These are phyloP conservation scores for Trypoxylon attenuatum DNA, from an alignment of 2,888 invertebrate species.

Conservation along the genomic window DNA sequence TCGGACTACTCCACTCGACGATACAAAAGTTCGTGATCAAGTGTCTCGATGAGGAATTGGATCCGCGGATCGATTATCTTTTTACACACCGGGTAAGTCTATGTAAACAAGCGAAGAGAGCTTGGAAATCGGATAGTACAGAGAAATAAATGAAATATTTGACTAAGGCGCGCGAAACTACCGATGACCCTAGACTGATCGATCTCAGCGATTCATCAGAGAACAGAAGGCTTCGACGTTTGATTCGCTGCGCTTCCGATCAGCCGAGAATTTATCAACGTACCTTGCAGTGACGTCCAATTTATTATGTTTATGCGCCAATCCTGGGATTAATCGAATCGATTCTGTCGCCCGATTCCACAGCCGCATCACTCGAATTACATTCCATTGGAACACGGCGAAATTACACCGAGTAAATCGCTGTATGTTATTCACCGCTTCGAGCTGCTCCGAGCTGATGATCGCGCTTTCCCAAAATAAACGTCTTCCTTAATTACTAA, in stretches of 20 bases:
- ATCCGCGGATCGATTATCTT: too few relatives aligned
- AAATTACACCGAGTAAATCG: constrained; percentile 18
- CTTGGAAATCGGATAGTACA: too few relatives aligned
- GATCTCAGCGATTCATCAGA: constrained; percentile 24
- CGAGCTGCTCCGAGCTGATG: neutral
- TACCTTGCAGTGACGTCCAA: neutral
- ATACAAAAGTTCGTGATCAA: too few relatives aligned
- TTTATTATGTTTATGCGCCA: constrained; percentile 25
- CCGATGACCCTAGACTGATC: too few relatives aligned
- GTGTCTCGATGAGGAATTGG: too few relatives aligned
- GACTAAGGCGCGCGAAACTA: too few relatives aligned
- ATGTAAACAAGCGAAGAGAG: too few relatives aligned
- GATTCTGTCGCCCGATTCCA: constrained; percentile 1
- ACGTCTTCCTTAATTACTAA: neutral
- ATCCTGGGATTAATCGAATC: constrained; percentile 10
- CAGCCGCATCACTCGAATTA: neutral
- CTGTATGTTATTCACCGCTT: constrained; percentile 5
- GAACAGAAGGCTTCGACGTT: neutral
- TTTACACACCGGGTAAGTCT: too few relatives aligned
- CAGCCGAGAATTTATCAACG: constrained; percentile 14
- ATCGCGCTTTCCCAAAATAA: constrained; percentile 4
- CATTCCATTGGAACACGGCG: neutral
- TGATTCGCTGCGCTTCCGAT: neutral
- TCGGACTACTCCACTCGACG: too few relatives aligned
- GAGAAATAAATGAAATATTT: too few relatives aligned